phyloP scores from a whole-genome alignment of 2,113 vertebrate genomes.

The Pandion haliaetus region DNA sequence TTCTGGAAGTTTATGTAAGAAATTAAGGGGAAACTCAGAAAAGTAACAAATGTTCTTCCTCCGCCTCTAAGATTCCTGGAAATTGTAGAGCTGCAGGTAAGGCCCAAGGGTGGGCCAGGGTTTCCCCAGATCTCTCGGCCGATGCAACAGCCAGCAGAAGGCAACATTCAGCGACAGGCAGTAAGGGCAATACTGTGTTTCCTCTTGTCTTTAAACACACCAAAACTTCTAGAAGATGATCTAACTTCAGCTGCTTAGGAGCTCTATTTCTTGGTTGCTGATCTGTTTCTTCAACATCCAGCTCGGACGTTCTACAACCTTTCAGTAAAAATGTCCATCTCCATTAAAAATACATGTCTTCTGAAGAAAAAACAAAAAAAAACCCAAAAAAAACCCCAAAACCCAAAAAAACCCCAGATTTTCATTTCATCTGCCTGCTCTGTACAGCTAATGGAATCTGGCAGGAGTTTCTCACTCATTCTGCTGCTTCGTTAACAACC shows the following conservation, averaged over 20 bases:
- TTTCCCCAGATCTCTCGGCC: not conserved
- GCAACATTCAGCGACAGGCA: not conserved
- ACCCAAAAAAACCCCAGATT: accelerated
- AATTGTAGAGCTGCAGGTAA: not conserved
- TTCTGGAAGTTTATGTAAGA: not conserved
- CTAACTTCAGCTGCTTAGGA: not conserved
- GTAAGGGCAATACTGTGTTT: not conserved
- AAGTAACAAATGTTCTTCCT: not conserved
- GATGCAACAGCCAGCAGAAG: not conserved
- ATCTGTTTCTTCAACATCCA: not conserved
- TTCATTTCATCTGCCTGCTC: not conserved
- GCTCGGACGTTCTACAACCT: not conserved
- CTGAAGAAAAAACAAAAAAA: not conserved
- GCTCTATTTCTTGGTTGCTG: not conserved
- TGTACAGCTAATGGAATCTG: not conserved
- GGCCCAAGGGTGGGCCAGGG: not conserved
- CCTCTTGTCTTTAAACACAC: not conserved
- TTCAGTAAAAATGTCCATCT: not conserved
- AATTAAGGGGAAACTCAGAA: not conserved
- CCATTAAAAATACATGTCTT: not conserved
- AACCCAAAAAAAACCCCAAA: accelerated
- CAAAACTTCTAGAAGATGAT: not conserved
- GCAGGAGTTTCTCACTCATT: not conserved
- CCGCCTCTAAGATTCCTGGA: not conserved
- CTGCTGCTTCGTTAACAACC: not conserved